phyloP scores from a whole-genome alignment of 2,113 vertebrate genomes.

The Pyxicephalus adspersus region DNA sequence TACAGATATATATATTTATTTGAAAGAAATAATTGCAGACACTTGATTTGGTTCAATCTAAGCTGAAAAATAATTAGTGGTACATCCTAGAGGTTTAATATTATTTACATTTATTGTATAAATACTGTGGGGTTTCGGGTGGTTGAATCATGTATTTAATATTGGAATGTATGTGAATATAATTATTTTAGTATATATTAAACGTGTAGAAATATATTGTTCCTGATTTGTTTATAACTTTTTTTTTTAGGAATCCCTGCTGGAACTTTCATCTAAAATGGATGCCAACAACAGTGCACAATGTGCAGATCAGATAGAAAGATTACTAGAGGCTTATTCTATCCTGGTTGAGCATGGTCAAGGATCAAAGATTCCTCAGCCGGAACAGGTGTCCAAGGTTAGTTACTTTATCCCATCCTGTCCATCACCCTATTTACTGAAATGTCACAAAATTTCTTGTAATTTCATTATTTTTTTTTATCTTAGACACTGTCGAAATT shows the following conservation, averaged over 20 bases:
- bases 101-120: too few species aligned
- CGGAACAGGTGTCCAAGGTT: slow-evolving; percentile 83
- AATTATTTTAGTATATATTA: too few species aligned
- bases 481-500: slow-evolving; percentile 76
- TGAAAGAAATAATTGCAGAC: too few species aligned
- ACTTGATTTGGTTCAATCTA: too few species aligned
- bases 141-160: too few species aligned
- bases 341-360: slow-evolving; percentile 77
- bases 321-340: slow-evolving; percentile 80
- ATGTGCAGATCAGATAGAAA: slow-evolving; percentile 82
- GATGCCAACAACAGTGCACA: slow-evolving; percentile 58
- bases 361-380: slow-evolving; percentile 83
- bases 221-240: slow-evolving; percentile 23
- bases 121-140: too few species aligned
- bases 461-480: slow-evolving; percentile 34
- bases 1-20: too few species aligned
- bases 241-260: slow-evolving; percentile 67
- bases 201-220: too few species aligned
- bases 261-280: slow-evolving; percentile 69
- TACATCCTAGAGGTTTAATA: too few species aligned
- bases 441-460: background rate
- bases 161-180: too few species aligned
- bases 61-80: too few species aligned
- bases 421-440: background rate
- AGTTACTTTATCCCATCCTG: slow-evolving; percentile 6